Evolutionary conservation across 2,888 invertebrate genomes (phyloP).

Genomic region (Sminthurides aquaticus): DNA sequence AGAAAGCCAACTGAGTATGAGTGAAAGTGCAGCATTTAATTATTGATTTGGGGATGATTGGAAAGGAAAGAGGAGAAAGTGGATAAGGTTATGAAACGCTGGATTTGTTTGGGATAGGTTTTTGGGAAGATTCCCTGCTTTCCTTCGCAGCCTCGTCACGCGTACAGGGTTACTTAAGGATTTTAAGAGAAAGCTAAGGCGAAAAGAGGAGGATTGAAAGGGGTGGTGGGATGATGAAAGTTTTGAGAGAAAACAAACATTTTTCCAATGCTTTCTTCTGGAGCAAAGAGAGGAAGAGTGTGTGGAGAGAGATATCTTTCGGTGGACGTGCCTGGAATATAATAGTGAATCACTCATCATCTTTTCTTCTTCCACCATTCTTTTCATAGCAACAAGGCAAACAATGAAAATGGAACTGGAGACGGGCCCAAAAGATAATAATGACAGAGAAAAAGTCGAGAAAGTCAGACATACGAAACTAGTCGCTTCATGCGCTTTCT

Average conservation of each 20-base stretch:
- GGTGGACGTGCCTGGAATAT: slow-evolving; percentile 8
- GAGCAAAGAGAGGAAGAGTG: not conserved
- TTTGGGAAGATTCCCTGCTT: not conserved
- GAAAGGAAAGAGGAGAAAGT: not conserved
- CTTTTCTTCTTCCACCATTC: not conserved
- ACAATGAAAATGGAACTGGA: slow-evolving; percentile 9
- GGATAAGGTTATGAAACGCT: not conserved
- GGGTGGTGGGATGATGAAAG: not conserved
- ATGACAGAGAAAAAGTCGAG: slow-evolving; percentile 1
- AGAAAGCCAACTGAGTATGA: not conserved
- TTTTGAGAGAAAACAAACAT: not conserved
- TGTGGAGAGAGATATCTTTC: not conserved
- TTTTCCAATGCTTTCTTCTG: not conserved
- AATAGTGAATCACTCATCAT: not conserved
- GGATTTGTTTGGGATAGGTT: not conserved
- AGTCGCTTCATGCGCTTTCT: no score
- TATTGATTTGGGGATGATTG: not conserved
- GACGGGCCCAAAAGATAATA: slow-evolving; percentile 9
- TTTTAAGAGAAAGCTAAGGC: not conserved
- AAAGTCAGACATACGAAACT: not conserved
- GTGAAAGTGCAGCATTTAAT: not conserved
- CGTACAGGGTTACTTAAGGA: not conserved
- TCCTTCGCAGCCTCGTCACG: not conserved
- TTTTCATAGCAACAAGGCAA: slow-evolving; percentile 11
- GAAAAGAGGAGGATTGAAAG: not conserved